Conservation (phyloP, 1,140 invertebrate genomes). For the Trichonephila clavata region DNA sequence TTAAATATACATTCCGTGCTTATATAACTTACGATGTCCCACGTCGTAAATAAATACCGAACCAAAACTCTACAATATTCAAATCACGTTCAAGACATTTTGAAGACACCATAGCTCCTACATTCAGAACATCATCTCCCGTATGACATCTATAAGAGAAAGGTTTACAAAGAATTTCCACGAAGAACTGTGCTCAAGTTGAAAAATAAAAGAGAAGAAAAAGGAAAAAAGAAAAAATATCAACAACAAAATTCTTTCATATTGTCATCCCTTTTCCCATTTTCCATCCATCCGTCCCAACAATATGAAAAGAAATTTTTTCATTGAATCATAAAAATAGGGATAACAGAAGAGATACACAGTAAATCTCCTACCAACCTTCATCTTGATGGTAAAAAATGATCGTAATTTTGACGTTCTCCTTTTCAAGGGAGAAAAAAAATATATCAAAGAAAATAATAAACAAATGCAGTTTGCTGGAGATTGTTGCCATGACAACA, state of each 20-base stretch:
- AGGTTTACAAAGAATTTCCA: not conserved
- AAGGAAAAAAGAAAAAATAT: not conserved
- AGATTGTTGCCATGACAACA: slow-evolving; percentile 59
- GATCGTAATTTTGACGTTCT: slow-evolving; percentile 62
- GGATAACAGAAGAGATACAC: slow-evolving; percentile 61
- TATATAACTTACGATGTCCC: not conserved
- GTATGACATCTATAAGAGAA: not conserved
- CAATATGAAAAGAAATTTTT: slow-evolving; percentile 29
- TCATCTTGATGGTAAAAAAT: slow-evolving; percentile 53
- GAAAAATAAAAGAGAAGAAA: not conserved
- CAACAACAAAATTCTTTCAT: not conserved
- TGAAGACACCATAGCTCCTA: not conserved
- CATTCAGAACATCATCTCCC: not conserved
- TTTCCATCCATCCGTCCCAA: slow-evolving; percentile 12
- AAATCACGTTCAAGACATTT: not conserved
- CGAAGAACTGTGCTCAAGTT: not conserved
- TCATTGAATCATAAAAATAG: slow-evolving; percentile 71
- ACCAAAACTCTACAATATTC: not conserved
- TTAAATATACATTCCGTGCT: not conserved
- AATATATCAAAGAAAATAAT: slow-evolving; percentile 20
- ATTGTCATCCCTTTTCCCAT: not conserved
- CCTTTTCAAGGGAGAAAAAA: not conserved
- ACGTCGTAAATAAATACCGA: not conserved
- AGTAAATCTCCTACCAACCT: slow-evolving; percentile 48
- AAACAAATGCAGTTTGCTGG: slow-evolving; percentile 15